phyloP scores from a whole-genome alignment of 2,888 invertebrate genomes.

The Diarsia mendica region DNA sequence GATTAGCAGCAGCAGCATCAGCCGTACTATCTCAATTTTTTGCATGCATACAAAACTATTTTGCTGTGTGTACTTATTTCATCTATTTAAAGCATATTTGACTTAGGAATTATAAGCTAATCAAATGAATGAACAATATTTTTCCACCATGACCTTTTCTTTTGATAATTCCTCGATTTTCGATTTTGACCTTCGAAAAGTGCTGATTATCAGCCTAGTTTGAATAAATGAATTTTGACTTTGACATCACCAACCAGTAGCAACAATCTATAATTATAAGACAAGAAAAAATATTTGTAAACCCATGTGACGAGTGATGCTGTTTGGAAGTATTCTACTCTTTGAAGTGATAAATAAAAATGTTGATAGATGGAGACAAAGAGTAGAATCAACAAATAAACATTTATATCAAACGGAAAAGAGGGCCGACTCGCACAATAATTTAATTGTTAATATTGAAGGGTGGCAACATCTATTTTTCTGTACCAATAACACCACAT shows the following conservation, averaged over 20 bases:
- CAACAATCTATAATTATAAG: not conserved
- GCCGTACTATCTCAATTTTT: not conserved
- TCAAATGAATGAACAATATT: not conserved
- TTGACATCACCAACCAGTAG: not conserved
- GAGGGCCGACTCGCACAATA: no score
- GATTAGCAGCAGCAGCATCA: not conserved
- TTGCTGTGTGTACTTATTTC: constrained; percentile 1
- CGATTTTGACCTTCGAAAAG: no score
- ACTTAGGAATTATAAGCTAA: not conserved
- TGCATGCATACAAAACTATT: not conserved
- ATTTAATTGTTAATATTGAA: no score
- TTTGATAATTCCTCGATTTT: not conserved
- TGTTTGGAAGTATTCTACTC: no score
- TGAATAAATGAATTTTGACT: no score
- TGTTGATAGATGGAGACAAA: no score
- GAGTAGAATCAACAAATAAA: no score
- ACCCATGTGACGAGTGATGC: not conserved
- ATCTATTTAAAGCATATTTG: not conserved
- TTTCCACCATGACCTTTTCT: not conserved
- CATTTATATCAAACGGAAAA: no score
- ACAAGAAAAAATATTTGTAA: not conserved
- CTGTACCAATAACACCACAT: no score
- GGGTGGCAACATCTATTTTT: no score
- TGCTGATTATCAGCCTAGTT: no score
- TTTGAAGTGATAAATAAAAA: no score